Conservation (phyloP, 1,140 invertebrate genomes). For the Meteorus sp. region DNA sequence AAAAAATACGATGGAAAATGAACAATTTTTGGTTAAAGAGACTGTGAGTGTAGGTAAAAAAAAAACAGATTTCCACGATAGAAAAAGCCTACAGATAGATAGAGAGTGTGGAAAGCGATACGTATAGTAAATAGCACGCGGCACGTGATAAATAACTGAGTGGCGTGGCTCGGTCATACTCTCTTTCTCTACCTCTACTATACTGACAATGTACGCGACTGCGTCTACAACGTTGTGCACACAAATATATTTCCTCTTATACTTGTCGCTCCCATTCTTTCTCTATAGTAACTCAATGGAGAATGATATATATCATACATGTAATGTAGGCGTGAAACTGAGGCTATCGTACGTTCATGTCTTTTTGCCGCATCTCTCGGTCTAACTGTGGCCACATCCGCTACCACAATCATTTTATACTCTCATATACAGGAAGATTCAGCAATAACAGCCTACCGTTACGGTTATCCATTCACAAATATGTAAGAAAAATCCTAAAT, state of each 20-base stretch:
- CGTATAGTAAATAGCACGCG: constrained; percentile 45
- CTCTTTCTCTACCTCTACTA: neutral
- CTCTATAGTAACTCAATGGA: constrained; percentile 8
- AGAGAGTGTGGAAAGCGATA: constrained; percentile 35
- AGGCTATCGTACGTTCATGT: constrained; percentile 18
- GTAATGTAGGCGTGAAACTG: constrained; percentile 10
- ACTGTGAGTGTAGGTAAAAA: constrained; percentile 10
- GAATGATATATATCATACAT: neutral
- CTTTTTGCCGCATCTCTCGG: constrained; percentile 23
- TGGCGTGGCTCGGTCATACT: constrained; percentile 23
- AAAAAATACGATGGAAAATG: no score
- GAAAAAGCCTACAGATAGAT: constrained; percentile 20
- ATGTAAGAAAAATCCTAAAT: no score
- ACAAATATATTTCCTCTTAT: constrained; percentile 2
- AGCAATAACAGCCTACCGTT: neutral
- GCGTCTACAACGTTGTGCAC: constrained; percentile 11
- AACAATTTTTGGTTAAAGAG: no score
- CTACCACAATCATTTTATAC: no score
- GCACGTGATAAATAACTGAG: constrained; percentile 54
- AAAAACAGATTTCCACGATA: constrained; percentile 21
- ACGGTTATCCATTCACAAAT: neutral
- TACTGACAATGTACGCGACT: constrained; percentile 28
- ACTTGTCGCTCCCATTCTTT: constrained; percentile 32
- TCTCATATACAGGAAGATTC: no score
- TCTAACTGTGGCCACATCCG: constrained; percentile 18